Percentiles rank a stretch among this genome's conserved stretches.
Conservation (phyloP, 2,113 vertebrate species). For the Ceyx margarethae region DNA sequence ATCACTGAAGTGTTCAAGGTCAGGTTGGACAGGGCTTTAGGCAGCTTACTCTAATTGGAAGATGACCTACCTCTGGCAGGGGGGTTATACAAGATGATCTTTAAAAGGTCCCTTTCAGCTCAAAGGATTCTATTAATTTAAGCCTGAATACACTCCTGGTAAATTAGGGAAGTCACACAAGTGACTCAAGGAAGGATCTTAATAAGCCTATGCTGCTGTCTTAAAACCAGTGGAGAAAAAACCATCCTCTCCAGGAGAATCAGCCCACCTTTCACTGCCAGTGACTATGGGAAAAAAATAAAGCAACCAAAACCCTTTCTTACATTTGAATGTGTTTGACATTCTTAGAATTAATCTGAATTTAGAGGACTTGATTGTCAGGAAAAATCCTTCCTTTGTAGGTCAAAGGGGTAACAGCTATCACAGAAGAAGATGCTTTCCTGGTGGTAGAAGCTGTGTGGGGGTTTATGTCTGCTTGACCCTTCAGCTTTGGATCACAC, state of each 20-base stretch:
- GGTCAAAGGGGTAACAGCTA: neutral
- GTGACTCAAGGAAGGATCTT: neutral
- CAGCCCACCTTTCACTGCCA: neutral
- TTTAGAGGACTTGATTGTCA: neutral
- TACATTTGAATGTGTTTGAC: neutral
- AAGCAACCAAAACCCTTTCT: neutral
- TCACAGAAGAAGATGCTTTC: neutral
- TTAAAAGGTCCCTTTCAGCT: neutral
- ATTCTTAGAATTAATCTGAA: neutral
- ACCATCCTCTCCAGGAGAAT: neutral
- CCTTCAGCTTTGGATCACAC: neutral
- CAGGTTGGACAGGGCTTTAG: fast-evolving
- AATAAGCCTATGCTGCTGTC: neutral
- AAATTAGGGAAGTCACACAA: neutral
- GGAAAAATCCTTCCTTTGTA: neutral
- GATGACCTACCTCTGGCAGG: neutral
- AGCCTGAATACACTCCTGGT: neutral
- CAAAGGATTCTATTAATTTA: neutral
- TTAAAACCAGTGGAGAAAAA: neutral
- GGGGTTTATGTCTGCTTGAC: neutral
- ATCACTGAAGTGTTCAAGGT: neutral
- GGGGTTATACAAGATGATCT: fast-evolving
- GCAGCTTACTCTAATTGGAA: neutral
- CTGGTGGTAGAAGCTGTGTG: neutral
- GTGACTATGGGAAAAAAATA: neutral